Conservation (phyloP, 2,888 invertebrate species). For the Leptothorax acervorum region DNA sequence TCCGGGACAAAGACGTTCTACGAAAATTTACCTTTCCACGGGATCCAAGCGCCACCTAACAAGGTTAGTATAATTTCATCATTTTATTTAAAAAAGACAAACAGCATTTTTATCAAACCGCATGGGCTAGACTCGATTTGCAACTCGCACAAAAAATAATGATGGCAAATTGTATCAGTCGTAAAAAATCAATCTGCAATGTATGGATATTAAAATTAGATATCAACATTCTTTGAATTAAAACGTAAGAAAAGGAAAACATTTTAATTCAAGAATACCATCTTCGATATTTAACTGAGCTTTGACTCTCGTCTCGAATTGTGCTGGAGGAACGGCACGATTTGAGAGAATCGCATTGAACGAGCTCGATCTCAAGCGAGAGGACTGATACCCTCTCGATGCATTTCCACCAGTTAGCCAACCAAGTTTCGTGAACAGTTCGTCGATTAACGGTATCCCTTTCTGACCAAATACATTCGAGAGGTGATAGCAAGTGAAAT, state of each 20-base stretch:
- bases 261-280: not conserved
- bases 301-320: not conserved
- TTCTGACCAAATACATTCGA: conserved; percentile 32
- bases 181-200: not conserved
- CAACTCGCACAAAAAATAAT: conserved; percentile 15
- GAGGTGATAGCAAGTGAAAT: conserved; percentile 53
- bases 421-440: conserved; percentile 45
- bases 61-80: conserved; percentile 89
- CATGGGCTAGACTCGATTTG: conserved; percentile 42
- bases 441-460: conserved; percentile 41
- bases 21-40: conserved; percentile 98
- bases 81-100: not conserved
- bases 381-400: conserved; percentile 27
- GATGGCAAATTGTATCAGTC: conserved; percentile 30
- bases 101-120: conserved; percentile 15
- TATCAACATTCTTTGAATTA: not conserved
- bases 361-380: conserved; percentile 1
- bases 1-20: conserved; percentile 93
- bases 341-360: not conserved
- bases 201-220: not conserved
- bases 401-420: conserved; percentile 30
- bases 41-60: conserved; percentile 96
- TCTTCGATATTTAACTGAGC: not conserved
- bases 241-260: not conserved
- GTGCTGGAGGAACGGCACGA: not conserved